Evolutionary conservation across 2,797 vertebrate genomes (phyloP).

Genomic region (Cyprinella venusta): DNA sequence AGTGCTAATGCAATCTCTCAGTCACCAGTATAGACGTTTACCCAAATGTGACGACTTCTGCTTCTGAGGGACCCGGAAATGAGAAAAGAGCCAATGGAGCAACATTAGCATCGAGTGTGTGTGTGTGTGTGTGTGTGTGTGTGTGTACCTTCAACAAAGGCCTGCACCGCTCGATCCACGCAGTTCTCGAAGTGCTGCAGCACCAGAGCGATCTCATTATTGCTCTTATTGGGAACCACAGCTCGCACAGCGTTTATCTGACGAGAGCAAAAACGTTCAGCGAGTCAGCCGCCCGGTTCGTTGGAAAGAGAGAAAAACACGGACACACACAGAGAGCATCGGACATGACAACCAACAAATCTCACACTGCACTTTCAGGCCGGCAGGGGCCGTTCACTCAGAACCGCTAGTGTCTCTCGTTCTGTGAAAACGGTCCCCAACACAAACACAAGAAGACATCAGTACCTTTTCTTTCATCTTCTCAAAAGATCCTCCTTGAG

Average conservation of each 20-base stretch:
- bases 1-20: no score
- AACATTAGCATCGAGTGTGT: no score
- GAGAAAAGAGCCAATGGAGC: no score
- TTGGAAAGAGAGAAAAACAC: not conserved
- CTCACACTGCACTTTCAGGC: not conserved
- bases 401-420: no score
- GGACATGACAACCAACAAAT: not conserved
- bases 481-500: slow-evolving; percentile 91
- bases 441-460: slow-evolving; percentile 34
- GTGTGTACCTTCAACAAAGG: slow-evolving; percentile 91
- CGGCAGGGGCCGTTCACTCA: not conserved
- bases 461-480: slow-evolving; percentile 97
- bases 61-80: no score
- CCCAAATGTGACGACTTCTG: no score
- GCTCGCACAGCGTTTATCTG: slow-evolving; percentile 93
- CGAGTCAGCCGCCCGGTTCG: not conserved
- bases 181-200: slow-evolving; percentile 96
- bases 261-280: slow-evolving; percentile 26
- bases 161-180: slow-evolving; percentile 92
- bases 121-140: slow-evolving; percentile 55
- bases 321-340: slow-evolving; percentile 6
- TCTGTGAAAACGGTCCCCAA: not conserved
- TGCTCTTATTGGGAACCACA: slow-evolving; percentile 95
- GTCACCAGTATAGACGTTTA: no score
- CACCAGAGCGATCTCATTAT: slow-evolving; percentile 95